Evolutionary conservation across 2,797 vertebrate species (phyloP).

Genomic region (Hypotaenidia okinawae): DNA sequence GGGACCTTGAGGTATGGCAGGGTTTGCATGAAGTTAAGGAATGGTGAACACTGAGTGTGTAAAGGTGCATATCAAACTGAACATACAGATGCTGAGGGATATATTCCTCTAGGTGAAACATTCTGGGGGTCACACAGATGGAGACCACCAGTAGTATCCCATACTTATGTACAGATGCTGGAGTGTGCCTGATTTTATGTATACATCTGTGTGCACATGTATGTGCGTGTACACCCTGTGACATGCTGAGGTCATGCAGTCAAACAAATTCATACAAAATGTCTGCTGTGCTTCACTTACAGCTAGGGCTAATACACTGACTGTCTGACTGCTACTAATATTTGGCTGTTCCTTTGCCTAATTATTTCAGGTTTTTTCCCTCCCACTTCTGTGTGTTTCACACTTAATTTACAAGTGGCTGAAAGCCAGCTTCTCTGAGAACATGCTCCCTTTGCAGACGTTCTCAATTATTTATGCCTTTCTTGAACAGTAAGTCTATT

Average conservation of each 20-base stretch:
- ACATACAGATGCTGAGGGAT: not conserved
- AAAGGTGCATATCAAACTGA: not conserved
- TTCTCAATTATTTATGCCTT: conserved; percentile 58
- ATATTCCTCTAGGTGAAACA: not conserved
- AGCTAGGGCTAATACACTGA: not conserved
- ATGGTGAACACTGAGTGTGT: not conserved
- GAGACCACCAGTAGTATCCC: not conserved
- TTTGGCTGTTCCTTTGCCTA: not conserved
- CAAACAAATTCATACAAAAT: not conserved
- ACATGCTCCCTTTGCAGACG: conserved; percentile 14
- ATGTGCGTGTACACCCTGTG: no score
- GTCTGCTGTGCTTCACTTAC: not conserved
- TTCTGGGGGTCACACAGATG: not conserved
- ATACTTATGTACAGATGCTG: not conserved
- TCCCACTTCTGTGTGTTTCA: not conserved
- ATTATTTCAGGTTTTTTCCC: conserved; percentile 9
- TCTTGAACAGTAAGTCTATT: conserved; percentile 51
- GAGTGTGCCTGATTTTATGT: not conserved
- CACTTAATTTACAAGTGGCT: conserved; percentile 49
- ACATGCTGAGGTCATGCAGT: not conserved
- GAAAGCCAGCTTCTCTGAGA: conserved; percentile 36
- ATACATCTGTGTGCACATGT: not conserved
- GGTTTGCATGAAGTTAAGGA: not conserved
- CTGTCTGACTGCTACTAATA: not conserved
- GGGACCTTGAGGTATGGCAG: not conserved